phyloP scores from a whole-genome alignment of 1,140 invertebrate genomes.

The Pseudobourletiella spinata region DNA sequence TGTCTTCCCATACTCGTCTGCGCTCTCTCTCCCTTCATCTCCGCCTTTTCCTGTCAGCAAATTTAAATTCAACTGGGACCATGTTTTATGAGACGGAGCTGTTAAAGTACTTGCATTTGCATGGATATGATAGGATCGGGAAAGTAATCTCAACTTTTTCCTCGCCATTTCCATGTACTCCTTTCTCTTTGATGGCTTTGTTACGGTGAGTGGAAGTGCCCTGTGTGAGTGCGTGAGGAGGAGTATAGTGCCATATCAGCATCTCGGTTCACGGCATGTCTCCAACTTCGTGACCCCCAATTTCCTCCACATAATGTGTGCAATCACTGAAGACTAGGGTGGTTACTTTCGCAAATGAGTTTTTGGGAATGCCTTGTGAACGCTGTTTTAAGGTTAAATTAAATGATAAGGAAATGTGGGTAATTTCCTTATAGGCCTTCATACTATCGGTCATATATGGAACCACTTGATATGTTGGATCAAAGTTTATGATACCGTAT shows the following conservation, averaged over 20 bases:
- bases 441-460: too few species aligned
- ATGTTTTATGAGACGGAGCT: slow-evolving; percentile 23
- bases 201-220: too few species aligned
- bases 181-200: background rate
- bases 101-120: slow-evolving; percentile 23
- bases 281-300: background rate
- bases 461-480: too few species aligned
- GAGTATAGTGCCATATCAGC: background rate
- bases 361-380: too few species aligned
- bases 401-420: too few species aligned
- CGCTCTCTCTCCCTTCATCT: background rate
- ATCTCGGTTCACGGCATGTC: background rate
- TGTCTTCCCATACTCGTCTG: background rate
- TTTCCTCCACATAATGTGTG: background rate
- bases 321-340: too few species aligned
- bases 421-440: too few species aligned
- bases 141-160: slow-evolving; percentile 26
- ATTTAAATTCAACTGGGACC: slow-evolving; percentile 23
- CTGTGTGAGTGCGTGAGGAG: too few species aligned
- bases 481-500: too few species aligned
- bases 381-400: too few species aligned
- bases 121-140: slow-evolving; percentile 20
- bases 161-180: background rate
- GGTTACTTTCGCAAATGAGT: too few species aligned
- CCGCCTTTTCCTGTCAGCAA: background rate